Percentiles rank a stretch among this genome's conserved stretches.
Conservation (phyloP, 2,113 vertebrate species). For the Collichthys lucidus region DNA sequence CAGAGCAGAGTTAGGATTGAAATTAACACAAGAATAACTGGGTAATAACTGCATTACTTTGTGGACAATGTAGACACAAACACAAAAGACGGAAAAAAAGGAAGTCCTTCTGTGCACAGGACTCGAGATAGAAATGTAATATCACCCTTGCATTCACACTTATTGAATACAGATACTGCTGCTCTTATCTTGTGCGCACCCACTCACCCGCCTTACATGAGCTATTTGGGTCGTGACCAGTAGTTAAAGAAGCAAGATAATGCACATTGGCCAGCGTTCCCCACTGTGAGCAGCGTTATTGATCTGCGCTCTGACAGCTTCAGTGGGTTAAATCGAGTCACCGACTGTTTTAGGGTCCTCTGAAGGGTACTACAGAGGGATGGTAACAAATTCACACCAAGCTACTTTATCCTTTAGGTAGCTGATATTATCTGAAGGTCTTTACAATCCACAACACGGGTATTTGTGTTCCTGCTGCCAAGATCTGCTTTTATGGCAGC, state of each 20-base stretch:
- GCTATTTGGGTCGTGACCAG: slow-evolving; percentile 47
- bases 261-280: slow-evolving; percentile 1
- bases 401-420: slow-evolving; percentile 46
- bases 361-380: slow-evolving; percentile 45
- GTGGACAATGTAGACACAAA: slow-evolving; percentile 11
- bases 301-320: slow-evolving; percentile 28
- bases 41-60: slow-evolving; percentile 19
- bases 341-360: slow-evolving; percentile 52
- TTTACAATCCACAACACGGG: slow-evolving; percentile 50
- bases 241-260: slow-evolving; percentile 43
- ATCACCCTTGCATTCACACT: slow-evolving; percentile 26
- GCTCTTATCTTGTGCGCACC: slow-evolving; percentile 32
- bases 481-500: slow-evolving; percentile 49
- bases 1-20: background rate
- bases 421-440: slow-evolving; percentile 54
- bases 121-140: slow-evolving; percentile 32
- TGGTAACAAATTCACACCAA: slow-evolving; percentile 32
- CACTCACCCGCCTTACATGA: slow-evolving; percentile 11
- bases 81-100: background rate
- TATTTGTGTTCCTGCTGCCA: slow-evolving; percentile 57
- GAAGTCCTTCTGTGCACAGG: background rate
- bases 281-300: slow-evolving; percentile 44
- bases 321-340: slow-evolving; percentile 34
- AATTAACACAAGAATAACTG: slow-evolving; percentile 4
- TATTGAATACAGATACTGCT: slow-evolving; percentile 47